These are phyloP conservation scores for Parapristionchus giblindavisi DNA, from an alignment of 2,888 invertebrate species.

Conservation along the genomic window DNA sequence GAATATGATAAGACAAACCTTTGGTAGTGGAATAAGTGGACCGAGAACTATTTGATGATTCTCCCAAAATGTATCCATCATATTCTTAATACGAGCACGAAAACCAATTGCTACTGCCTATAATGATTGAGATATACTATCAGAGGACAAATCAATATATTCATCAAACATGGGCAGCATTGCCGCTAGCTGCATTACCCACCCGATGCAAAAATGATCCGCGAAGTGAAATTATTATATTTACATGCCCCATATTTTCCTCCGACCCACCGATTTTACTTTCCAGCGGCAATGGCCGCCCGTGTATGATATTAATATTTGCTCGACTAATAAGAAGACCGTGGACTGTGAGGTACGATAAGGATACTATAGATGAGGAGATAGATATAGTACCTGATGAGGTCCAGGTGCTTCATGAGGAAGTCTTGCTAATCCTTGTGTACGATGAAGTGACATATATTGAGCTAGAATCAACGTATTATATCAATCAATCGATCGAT, in stretches of 20 bases:
- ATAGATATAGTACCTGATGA: slow-evolving; percentile 25
- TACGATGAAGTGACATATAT: slow-evolving; percentile 24
- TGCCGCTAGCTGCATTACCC: no score
- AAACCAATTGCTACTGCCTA: slow-evolving; percentile 25
- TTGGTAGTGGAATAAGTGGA: slow-evolving; percentile 26
- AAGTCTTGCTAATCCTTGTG: slow-evolving; percentile 25
- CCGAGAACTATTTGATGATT: slow-evolving; percentile 16
- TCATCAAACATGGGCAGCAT: neutral
- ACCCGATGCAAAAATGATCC: no score
- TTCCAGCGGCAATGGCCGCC: no score
- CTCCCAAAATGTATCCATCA: slow-evolving; percentile 31
- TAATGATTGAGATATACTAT: neutral
- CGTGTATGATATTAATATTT: no score
- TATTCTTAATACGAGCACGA: slow-evolving; percentile 9
- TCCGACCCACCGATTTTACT: no score
- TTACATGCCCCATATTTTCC: no score
- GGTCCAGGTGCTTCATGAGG: slow-evolving; percentile 15
- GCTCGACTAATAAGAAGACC: no score
- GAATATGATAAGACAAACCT: neutral
- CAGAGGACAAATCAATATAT: neutral
- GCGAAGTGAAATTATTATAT: no score
- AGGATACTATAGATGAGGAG: neutral
- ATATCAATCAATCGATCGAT: neutral
- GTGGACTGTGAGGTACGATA: no score
- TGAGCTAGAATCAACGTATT: neutral